These are phyloP conservation scores for Emys orbicularis DNA, from an alignment of 2,797 vertebrate genomes.

Conservation along the genomic window DNA sequence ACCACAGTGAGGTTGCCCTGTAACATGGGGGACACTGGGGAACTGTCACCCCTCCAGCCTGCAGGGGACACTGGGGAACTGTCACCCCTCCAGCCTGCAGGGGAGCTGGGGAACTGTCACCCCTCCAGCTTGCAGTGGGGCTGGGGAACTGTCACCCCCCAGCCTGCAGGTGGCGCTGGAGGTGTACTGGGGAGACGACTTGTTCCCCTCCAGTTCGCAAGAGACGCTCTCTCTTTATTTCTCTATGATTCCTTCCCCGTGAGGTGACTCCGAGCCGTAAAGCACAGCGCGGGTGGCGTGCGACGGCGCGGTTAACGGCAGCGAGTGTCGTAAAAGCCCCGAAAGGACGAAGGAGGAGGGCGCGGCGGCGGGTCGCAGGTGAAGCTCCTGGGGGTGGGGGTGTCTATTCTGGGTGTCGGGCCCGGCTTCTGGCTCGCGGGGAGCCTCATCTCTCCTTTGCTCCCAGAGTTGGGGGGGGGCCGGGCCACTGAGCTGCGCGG, in stretches of 20 bases:
- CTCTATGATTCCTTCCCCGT: too few species aligned
- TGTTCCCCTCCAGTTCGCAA: too few species aligned
- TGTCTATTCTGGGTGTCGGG: background rate
- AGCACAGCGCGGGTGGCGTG: background rate
- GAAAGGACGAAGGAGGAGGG: background rate
- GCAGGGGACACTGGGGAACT: background rate
- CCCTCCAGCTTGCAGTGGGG: too few species aligned
- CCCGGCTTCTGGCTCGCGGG: too few species aligned
- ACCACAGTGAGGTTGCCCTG: background rate
- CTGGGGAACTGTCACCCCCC: background rate
- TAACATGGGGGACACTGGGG: background rate
- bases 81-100: fast-evolving
- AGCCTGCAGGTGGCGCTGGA: background rate
- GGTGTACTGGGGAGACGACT: fast-evolving
- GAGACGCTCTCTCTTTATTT: too few species aligned
- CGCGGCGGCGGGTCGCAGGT: fast-evolving
- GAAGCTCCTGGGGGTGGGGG: background rate
- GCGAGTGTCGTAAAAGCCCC: background rate
- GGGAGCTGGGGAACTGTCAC: background rate
- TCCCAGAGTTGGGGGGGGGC: too few species aligned
- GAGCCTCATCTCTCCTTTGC: too few species aligned
- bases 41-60: too few species aligned
- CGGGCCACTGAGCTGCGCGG: too few species aligned
- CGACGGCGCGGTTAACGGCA: background rate
- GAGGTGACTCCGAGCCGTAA: background rate